Conservation (phyloP, 2,797 vertebrate species). For the Galago senegalensis region DNA sequence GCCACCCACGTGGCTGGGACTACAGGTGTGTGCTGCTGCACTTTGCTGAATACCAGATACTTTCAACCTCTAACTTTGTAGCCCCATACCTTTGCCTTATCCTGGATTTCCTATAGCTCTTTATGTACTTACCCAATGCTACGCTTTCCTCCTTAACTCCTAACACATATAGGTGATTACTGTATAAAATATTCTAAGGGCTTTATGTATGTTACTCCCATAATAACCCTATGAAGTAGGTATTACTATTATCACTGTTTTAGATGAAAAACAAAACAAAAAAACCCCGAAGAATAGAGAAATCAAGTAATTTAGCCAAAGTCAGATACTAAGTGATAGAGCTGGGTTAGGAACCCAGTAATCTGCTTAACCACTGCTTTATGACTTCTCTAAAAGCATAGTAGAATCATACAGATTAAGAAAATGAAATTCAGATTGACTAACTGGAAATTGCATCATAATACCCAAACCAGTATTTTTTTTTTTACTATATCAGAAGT, state of each 20-base stretch:
- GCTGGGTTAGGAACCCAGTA: neutral
- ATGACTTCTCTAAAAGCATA: neutral
- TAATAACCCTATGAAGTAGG: neutral
- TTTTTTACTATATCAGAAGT: neutral
- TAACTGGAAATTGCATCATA: slow-evolving; percentile 3
- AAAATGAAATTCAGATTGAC: slow-evolving; percentile 19
- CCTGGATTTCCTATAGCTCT: neutral
- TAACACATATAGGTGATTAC: neutral
- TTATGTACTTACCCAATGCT: neutral
- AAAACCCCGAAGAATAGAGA: neutral
- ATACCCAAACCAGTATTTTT: slow-evolving; percentile 32
- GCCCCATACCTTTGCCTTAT: neutral
- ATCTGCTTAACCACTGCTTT: neutral
- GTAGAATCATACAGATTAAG: neutral
- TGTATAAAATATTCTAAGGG: neutral
- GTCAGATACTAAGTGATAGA: neutral
- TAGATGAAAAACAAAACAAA: neutral
- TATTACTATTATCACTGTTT: neutral
- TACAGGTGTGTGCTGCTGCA: neutral
- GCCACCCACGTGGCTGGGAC: neutral
- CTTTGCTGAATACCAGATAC: neutral
- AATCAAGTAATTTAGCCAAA: neutral
- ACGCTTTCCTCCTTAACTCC: neutral
- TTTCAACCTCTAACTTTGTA: slow-evolving; percentile 31
- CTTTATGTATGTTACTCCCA: neutral